Base-by-base conservation (phyloP, 23 tunicate species). In the Ascidia mentula region DNA sequence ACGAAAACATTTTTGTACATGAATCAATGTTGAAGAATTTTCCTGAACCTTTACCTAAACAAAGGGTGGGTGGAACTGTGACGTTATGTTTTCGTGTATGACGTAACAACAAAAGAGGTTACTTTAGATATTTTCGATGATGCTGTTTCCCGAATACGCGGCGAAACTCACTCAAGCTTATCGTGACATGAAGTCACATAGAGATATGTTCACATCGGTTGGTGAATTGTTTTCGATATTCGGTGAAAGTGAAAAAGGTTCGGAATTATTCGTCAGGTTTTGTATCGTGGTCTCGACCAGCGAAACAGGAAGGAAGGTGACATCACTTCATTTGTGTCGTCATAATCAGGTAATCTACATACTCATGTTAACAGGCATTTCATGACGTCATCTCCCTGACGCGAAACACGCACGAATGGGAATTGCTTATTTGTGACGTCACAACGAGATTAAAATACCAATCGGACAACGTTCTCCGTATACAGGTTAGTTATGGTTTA, bases 121-220 rank as follows among this genome's bases (percentile, higher is more conserved):
- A 9, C 13, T 26, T 75, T 31, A 31, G 53, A 60, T 92, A 8
- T 92, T 92, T 78, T 82, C 87, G 13, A 87, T 92, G 91, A 72
- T 92, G 40, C 87, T 92, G 82, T 92, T 82, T 61, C 72, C 82
- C 17, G 97, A 91, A 34, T 91, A 86, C 39, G 87, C 80, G 40
- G 36, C 31, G 37, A 86, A 86, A 40, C 87, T 91, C 39, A 59
- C 82, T 22, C 75, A 85, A 22, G 85, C 91, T 6, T 92, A 82
- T 71, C 82, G 73, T 38, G 84, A 91, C 38, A 87, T 92, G 91
- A 28, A 72, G 26, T 31, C 69, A 12, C 31, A 82, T 61, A 79
- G 88, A 20, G 86, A 87, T 76, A 24, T 77, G 89, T 65, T 77
- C 37, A 80, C 96, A 24, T 45, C 75, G 38, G 34, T 84, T 18